Evolutionary conservation across 2,888 invertebrate genomes (phyloP), one percentile per base, ranked within the genome.

Genomic region (Parnassius glacialis): DNA sequence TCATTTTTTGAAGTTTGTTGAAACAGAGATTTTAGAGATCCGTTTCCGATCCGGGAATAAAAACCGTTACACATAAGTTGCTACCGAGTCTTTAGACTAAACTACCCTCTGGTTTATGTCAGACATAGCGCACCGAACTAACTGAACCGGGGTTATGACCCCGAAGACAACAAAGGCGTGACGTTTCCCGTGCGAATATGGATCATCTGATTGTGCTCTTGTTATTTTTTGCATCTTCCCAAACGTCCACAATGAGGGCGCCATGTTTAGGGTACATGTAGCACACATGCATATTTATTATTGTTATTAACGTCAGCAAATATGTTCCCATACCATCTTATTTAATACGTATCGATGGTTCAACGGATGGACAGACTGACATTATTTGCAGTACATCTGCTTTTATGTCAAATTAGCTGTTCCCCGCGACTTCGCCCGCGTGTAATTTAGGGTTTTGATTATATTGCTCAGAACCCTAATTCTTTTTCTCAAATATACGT

Each of bases 181-280:
- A 68, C 61, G 66, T 81, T 83, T 83, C 84, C 85, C 85, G 76
- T 84, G 85, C 85, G 85, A 84, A 85, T 84, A 74, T 84, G 80
- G 79, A 84, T 83, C 85, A 85, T 84, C 83, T 81, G 80, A 79
- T 79, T 79, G 80, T 80, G 80, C 34, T 80, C 84, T 85, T 84
- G 84, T 85, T 76, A 65, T 76, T 75, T 80, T 81, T 79, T 78
- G 75, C 68, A 64, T 65, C 70, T 80, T 76, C 73, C 75, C 80
- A 74, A 74, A 44, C 81, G 80, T 78, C 79, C 79, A 78, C 67
- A 70, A 67, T 65, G 67, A 68, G 70, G 72, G 71, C 70, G 67
- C 54, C 50, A 48, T 9, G 48, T 48, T 47, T 44, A 34, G 11
- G 34, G 50, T 43, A 9, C 10, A 54, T 16, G 34, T 7, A 34